Conservation (phyloP, 2,888 invertebrate genomes). For the Macrosoma leucophasiata region DNA sequence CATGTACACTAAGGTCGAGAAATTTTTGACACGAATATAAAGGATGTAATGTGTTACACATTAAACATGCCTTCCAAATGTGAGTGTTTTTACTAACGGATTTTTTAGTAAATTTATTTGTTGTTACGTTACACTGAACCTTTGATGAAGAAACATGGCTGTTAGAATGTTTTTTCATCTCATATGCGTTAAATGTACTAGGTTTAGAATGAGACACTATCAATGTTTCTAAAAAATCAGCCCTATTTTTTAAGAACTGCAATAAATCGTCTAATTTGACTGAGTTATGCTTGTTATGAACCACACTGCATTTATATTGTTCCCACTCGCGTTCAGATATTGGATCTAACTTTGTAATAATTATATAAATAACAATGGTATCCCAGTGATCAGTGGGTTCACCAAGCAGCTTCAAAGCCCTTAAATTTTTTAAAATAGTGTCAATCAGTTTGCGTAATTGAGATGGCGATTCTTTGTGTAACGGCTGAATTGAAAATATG, state of each 20-base stretch:
- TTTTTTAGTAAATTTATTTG: neutral
- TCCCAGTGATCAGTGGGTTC: conserved; percentile 27
- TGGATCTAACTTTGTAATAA: conserved; percentile 26
- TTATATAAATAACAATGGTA: conserved; percentile 23
- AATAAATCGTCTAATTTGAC: conserved; percentile 15
- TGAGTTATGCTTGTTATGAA: neutral
- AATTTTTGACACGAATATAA: conserved; percentile 20
- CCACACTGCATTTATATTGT: conserved; percentile 10
- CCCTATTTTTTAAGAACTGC: conserved; percentile 19
- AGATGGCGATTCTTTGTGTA: conserved; percentile 15
- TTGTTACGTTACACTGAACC: conserved; percentile 6
- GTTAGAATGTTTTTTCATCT: too few relatives aligned
- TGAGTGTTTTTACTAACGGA: too few relatives aligned
- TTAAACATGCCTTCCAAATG: too few relatives aligned
- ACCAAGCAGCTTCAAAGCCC: conserved; percentile 18
- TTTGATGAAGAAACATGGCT: conserved; percentile 5
- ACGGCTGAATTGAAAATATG: conserved; percentile 14
- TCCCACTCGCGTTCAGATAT: conserved; percentile 27
- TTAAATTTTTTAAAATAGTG: conserved; percentile 17
- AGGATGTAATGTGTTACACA: conserved; percentile 15
- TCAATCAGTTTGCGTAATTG: conserved; percentile 22
- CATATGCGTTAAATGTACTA: conserved; percentile 5
- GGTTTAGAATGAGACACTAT: conserved; percentile 1
- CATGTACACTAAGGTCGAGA: conserved; percentile 7
- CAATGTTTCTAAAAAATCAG: conserved; percentile 21